Percentiles rank a stretch among this genome's conserved stretches.
phyloP scores from a whole-genome alignment of 2,797 vertebrate genomes.

The Cephalopachus bancanus region DNA sequence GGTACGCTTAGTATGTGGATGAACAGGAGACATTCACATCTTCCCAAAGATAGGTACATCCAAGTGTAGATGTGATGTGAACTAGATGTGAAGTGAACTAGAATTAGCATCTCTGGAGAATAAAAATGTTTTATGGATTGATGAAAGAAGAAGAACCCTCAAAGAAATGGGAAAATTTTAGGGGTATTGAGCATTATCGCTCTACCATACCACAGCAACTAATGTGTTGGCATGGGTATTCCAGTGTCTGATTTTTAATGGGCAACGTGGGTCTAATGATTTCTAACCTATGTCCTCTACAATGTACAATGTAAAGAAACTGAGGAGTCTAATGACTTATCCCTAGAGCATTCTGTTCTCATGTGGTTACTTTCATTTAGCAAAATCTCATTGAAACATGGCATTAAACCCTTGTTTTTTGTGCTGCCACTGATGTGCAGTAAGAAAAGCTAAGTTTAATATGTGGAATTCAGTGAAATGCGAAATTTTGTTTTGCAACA shows the following conservation, averaged over 20 bases:
- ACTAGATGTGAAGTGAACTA: background rate
- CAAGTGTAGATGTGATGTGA: background rate
- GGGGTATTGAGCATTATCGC: background rate
- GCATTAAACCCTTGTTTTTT: background rate
- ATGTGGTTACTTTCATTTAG: background rate
- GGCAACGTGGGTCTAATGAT: fast-evolving
- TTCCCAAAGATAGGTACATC: background rate
- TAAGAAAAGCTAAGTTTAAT: background rate
- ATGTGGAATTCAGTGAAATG: background rate
- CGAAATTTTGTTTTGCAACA: background rate
- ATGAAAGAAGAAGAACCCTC: background rate
- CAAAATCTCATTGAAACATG: background rate
- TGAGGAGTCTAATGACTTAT: background rate
- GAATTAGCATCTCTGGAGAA: background rate
- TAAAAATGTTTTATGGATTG: background rate
- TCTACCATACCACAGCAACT: background rate
- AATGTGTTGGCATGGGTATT: fast-evolving
- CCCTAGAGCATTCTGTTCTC: background rate
- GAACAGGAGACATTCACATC: background rate
- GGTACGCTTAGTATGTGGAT: background rate
- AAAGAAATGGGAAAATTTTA: background rate
- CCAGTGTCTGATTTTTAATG: background rate
- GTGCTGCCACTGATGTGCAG: background rate
- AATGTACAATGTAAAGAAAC: background rate
- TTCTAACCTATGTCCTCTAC: background rate